Percentiles rank a stretch among this genome's conserved stretches.
phyloP scores from a whole-genome alignment of 2,113 vertebrate genomes.

The Atherinomorus stipes region DNA sequence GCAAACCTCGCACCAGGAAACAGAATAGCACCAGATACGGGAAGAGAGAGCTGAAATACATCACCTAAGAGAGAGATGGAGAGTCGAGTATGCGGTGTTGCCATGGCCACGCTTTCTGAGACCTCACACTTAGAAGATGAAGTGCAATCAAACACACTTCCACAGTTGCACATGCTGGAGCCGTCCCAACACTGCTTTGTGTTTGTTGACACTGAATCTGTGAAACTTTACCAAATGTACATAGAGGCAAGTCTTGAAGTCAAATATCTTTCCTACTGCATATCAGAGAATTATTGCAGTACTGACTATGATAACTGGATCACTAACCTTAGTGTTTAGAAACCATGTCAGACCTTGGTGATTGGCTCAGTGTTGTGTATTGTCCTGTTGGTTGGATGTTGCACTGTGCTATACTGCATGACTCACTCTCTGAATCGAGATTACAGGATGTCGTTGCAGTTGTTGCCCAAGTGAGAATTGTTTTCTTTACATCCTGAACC shows the following conservation, averaged over 20 bases:
- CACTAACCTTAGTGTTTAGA: constrained; percentile 36
- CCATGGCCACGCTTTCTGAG: constrained; percentile 63
- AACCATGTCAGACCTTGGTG: constrained; percentile 40
- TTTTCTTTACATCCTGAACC: constrained; percentile 46
- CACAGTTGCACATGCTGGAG: constrained; percentile 15
- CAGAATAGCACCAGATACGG: constrained; percentile 98
- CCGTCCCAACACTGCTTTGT: constrained; percentile 33
- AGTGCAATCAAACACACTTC: constrained; percentile 14
- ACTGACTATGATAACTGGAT: constrained; percentile 47
- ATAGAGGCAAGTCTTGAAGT: constrained; percentile 24
- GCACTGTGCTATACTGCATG: constrained; percentile 31
- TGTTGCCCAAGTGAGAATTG: constrained; percentile 50
- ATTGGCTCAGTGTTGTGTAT: constrained; percentile 17
- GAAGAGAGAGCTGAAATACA: constrained; percentile 99
- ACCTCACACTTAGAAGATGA: constrained; percentile 46
- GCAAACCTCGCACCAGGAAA: constrained; percentile 93
- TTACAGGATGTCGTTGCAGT: constrained; percentile 59
- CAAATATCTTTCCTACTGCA: constrained; percentile 40
- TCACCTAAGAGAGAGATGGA: constrained; percentile 85
- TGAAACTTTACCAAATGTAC: constrained; percentile 39
- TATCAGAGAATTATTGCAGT: constrained; percentile 22
- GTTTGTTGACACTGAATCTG: constrained; percentile 41
- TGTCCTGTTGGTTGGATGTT: constrained; percentile 54
- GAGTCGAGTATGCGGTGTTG: constrained; percentile 47
- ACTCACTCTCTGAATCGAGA: constrained; percentile 63